Evolutionary conservation across 2,797 vertebrate genomes (phyloP).

Genomic region (Dallia pectoralis): DNA sequence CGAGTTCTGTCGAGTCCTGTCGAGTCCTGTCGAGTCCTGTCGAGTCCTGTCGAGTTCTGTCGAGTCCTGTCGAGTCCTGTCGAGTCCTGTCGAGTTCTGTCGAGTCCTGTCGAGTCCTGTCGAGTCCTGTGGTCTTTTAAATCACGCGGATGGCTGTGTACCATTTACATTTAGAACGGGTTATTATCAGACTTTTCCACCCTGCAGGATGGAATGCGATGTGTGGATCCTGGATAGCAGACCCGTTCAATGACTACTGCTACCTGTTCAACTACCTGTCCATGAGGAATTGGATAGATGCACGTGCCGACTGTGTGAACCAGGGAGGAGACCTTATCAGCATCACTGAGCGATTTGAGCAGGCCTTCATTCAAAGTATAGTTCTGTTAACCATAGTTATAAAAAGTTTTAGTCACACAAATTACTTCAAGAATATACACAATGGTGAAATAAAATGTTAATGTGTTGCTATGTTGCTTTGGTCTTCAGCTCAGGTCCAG

Average conservation of each 20-base stretch:
- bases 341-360: constrained; percentile 73
- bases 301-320: constrained; percentile 74
- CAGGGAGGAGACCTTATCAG: constrained; percentile 77
- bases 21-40: too few relatives aligned
- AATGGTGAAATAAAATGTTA: not conserved
- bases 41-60: too few relatives aligned
- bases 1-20: too few relatives aligned
- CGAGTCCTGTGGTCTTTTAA: too few relatives aligned
- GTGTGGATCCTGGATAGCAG: constrained; percentile 72
- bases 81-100: too few relatives aligned
- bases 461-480: constrained; percentile 1
- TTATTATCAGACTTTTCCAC: not conserved
- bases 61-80: too few relatives aligned
- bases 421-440: not conserved
- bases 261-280: constrained; percentile 74
- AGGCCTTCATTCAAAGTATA: constrained; percentile 73
- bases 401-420: not conserved
- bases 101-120: too few relatives aligned
- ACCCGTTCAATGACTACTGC: constrained; percentile 78
- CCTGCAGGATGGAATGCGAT: constrained; percentile 74
- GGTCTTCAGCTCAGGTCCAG: constrained; percentile 62
- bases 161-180: too few relatives aligned
- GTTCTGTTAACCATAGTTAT: not conserved
- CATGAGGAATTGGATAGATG: constrained; percentile 72
- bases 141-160: too few relatives aligned